A percentile compares a stretch with the other conserved stretches of the same genome.
Conservation (phyloP, 2,888 invertebrate genomes). For the Linnaemya vulpina region DNA sequence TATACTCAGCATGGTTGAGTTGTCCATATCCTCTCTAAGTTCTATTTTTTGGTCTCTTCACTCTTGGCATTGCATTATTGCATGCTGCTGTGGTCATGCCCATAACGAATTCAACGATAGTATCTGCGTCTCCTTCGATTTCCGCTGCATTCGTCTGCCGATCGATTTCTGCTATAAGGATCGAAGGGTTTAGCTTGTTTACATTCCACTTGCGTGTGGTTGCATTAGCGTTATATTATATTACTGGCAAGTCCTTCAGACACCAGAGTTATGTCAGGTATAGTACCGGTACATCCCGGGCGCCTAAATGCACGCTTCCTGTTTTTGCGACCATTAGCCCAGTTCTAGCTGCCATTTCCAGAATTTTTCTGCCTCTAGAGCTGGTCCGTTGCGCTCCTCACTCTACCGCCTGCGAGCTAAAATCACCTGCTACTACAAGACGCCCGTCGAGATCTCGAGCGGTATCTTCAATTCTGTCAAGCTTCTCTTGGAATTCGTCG, state of each 20-base stretch:
- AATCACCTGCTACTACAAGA: neutral
- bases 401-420: neutral
- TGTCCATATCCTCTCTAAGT: neutral
- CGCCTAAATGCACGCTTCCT: slow-evolving; percentile 51
- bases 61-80: neutral
- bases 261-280: slow-evolving; percentile 52
- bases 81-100: neutral
- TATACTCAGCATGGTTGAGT: neutral
- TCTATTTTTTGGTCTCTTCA: neutral
- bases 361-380: slow-evolving; percentile 47
- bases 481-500: slow-evolving; percentile 30
- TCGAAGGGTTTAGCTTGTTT: neutral
- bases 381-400: neutral
- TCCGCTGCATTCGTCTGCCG: too few relatives aligned
- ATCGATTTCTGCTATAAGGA: neutral
- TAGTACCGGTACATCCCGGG: slow-evolving; percentile 46
- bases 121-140: too few relatives aligned
- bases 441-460: neutral
- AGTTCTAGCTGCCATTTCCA: slow-evolving; percentile 63
- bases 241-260: slow-evolving; percentile 15
- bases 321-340: slow-evolving; percentile 51
- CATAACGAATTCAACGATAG: neutral
- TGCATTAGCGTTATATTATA: neutral
- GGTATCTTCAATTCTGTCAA: neutral
- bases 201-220: slow-evolving; percentile 29